Base-by-base conservation (phyloP, 1,140 invertebrate genomes). In the Stegodyphus dumicola region DNA sequence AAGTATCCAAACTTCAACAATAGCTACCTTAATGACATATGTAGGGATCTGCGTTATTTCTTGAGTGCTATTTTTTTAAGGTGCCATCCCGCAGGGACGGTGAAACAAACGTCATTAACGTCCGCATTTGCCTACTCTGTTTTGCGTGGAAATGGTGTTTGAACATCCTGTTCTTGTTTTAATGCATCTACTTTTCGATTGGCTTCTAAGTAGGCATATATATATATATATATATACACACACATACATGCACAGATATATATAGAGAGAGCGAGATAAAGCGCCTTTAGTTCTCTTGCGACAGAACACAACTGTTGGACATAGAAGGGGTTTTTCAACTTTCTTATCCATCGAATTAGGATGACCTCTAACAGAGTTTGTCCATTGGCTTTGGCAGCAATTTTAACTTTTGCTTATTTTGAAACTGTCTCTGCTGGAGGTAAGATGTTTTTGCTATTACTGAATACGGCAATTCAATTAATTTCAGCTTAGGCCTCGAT, bases 61-160 rank as follows among this genome's bases (percentile, higher is more conserved):
- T 33, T 33, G 33, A 33, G 17, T 6, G n/a, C 33, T 64, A 77
- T 54, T 77, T 67, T 67, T 77, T 51, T 54, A 49, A 17, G 11
- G 6, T 51, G 64, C 7, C 51, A 15, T 56, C 77, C 77, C 77
- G 77, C 77, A 33, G 77, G 56, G 77, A 79, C 56, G 51, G n/a
- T 78, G 65, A 66, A 70, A 69, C 77, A 79, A 79, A 79, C 69
- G 54, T 70, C 77, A 79, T 79, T 79, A 79, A 33, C 70, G 13
- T 64, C 17, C 69, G 69, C 66, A 70, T 79, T 79, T 79, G 64
- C 66, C 15, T 48, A 49, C 51, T 11, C 15, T 79, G 66, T 70
- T 79, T 79, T 69, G 18, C 77, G 17, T 79, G 15, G 66, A 79
- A 67, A 79, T 79, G 65, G 51, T 79, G 17, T 79, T 79, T 79